Percentiles rank a stretch among this genome's conserved stretches.
Evolutionary conservation across 2,113 vertebrate species (phyloP).

Genomic region (Plotosus lineatus): DNA sequence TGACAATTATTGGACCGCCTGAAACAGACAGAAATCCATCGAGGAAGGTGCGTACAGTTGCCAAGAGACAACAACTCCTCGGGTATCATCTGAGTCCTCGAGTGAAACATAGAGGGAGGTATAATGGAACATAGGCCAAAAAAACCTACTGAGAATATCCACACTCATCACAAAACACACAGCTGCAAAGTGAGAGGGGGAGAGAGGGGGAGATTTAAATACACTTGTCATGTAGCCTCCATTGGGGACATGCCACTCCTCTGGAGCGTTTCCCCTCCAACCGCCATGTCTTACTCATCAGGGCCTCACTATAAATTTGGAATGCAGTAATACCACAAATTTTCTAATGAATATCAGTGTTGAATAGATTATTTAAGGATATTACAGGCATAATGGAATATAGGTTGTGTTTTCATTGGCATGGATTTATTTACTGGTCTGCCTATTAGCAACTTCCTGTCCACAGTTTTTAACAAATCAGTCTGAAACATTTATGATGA

Average conservation of each 20-base stretch:
- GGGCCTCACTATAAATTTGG: background rate
- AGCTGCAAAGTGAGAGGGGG: background rate
- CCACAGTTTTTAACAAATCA: too few species aligned
- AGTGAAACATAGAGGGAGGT: constrained; percentile 3
- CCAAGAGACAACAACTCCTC: constrained; percentile 44
- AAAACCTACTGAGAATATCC: constrained; percentile 12
- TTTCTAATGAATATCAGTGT: background rate
- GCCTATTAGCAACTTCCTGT: too few species aligned
- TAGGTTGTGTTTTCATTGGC: too few species aligned
- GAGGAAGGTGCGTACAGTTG: constrained; percentile 46
- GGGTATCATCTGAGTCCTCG: constrained; percentile 2
- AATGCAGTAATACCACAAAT: background rate
- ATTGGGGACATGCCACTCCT: background rate
- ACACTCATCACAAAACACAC: background rate
- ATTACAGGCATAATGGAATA: background rate
- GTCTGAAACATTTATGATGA: too few species aligned
- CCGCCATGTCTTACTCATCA: background rate
- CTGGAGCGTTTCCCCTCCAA: background rate
- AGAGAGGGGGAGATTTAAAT: background rate
- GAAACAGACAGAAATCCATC: constrained; percentile 44
- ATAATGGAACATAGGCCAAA: constrained; percentile 16
- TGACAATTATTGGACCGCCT: constrained; percentile 45
- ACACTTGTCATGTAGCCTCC: background rate
- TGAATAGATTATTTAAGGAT: background rate
- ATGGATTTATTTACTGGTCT: too few species aligned